phyloP scores from a whole-genome alignment of 2,113 vertebrate genomes.

The Trogon melanurus region DNA sequence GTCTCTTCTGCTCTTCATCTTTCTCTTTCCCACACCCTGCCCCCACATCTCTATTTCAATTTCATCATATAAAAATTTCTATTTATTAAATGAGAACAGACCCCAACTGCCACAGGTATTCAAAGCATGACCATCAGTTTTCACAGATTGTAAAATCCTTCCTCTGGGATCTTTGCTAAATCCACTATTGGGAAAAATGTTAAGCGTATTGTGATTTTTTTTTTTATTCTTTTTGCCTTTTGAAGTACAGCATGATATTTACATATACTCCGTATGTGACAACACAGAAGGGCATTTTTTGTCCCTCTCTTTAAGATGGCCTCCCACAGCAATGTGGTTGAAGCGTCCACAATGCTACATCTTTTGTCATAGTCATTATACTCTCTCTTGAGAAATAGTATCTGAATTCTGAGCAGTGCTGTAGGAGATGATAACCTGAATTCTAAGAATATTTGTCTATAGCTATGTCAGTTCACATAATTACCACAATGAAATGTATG shows the following conservation, averaged over 20 bases:
- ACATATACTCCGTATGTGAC: not conserved
- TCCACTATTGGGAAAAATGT: not conserved
- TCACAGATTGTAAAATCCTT: not conserved
- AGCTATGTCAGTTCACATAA: not conserved
- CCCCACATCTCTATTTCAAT: not conserved
- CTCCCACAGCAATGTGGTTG: not conserved
- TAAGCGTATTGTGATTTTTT: not conserved
- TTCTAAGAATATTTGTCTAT: not conserved
- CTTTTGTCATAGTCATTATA: not conserved
- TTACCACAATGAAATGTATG: not conserved
- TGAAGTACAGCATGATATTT: not conserved
- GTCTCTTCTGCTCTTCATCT: not conserved
- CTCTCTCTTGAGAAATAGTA: not conserved
- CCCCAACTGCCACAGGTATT: not conserved
- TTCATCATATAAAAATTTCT: not conserved
- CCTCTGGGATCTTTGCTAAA: not conserved
- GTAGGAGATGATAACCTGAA: not conserved
- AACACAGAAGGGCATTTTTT: not conserved
- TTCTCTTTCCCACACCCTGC: not conserved
- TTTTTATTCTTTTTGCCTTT: not conserved
- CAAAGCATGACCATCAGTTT: not conserved
- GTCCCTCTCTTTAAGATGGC: not conserved
- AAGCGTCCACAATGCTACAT: not conserved
- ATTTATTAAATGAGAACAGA: not conserved
- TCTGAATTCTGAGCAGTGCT: not conserved